Evolutionary conservation across 35 echinoderm and acorn worm genomes (phyloP).

Genomic region (Diadema setosum): DNA sequence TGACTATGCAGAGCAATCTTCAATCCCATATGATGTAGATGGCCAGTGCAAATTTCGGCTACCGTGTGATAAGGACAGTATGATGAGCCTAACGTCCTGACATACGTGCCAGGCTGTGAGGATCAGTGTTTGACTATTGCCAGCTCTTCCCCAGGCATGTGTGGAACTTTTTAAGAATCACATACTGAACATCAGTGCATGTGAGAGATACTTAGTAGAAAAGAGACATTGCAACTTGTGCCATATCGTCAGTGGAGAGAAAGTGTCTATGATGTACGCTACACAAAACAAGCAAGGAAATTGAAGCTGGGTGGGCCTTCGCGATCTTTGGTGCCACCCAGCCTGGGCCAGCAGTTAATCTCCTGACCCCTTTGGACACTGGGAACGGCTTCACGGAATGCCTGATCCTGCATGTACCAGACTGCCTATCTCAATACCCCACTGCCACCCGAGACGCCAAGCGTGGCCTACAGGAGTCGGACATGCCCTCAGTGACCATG

Average conservation of each 20-base stretch:
- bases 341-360: background rate
- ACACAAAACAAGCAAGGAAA: background rate
- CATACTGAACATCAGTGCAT: background rate
- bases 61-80: background rate
- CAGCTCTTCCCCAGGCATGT: background rate
- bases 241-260: background rate
- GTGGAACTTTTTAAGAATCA: background rate
- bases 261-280: background rate
- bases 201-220: background rate
- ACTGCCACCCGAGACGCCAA: background rate
- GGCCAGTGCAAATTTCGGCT: background rate
- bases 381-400: background rate
- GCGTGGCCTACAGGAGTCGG: background rate
- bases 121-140: background rate
- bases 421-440: background rate
- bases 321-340: background rate
- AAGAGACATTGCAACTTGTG: background rate
- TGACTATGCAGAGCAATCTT: background rate
- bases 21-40: conserved; percentile 14
- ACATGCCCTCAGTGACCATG: background rate
- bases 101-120: background rate
- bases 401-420: background rate
- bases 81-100: conserved; percentile 28
- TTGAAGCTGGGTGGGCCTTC: background rate
- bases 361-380: background rate